Conservation (phyloP, 92 coral and sea anemone genomes). For the Plumapathes pennacea region DNA sequence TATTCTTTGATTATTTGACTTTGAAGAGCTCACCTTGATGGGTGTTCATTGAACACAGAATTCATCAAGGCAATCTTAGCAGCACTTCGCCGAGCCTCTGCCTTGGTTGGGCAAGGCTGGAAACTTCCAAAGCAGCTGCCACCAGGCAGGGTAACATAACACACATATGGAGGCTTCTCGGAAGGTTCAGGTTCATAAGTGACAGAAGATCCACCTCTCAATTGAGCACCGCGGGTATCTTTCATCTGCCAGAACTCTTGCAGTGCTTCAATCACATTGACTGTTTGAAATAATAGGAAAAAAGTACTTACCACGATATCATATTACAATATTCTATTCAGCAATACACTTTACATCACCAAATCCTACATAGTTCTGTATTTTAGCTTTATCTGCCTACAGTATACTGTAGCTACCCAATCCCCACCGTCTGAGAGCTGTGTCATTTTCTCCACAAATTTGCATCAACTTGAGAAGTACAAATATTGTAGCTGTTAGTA, state of each 20-base stretch:
- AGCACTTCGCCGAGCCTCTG: constrained; percentile 87
- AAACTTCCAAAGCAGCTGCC: constrained; percentile 95
- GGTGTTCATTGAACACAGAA: constrained; percentile 93
- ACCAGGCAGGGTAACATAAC: constrained; percentile 85
- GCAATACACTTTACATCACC: too few species aligned
- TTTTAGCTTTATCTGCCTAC: too few species aligned
- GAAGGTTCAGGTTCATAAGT: constrained; percentile 73
- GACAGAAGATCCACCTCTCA: constrained; percentile 33
- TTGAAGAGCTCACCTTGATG: constrained; percentile 58
- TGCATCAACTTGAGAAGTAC: too few species aligned
- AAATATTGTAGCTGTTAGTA: too few species aligned
- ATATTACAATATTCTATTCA: too few species aligned
- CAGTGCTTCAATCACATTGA: constrained; percentile 77
- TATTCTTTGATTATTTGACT: neutral
- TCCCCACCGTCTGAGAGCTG: too few species aligned
- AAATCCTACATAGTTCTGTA: too few species aligned
- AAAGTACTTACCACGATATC: neutral
- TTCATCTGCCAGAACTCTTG: constrained; percentile 97
- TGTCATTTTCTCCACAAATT: too few species aligned
- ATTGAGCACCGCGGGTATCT: constrained; percentile 34
- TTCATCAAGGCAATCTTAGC: constrained; percentile 94
- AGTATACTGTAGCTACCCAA: too few species aligned
- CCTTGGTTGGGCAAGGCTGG: constrained; percentile 86
- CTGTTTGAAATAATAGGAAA: constrained; percentile 24
- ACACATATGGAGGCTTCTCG: constrained; percentile 84